Conservation (phyloP, 2,113 vertebrate genomes). For the Galemys pyrenaicus region DNA sequence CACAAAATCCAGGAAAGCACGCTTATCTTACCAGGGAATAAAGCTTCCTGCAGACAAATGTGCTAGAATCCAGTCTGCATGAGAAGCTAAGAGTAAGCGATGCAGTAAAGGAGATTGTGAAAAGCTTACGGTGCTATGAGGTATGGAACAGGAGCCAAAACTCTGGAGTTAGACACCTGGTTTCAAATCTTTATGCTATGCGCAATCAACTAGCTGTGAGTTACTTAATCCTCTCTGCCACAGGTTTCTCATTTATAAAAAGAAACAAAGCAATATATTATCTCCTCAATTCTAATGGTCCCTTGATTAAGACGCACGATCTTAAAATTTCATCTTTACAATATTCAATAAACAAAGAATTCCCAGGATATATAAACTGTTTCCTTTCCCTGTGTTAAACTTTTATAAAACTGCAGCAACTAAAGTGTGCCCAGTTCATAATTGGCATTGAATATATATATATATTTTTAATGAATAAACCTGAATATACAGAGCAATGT, state of each 20-base stretch:
- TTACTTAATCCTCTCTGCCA: background rate
- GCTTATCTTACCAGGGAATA: background rate
- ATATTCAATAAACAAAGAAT: conserved; percentile 6
- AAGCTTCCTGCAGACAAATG: background rate
- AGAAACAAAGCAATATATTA: background rate
- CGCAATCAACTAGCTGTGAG: background rate
- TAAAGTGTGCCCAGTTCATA: background rate
- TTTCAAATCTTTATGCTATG: background rate
- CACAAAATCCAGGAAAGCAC: conserved; percentile 8
- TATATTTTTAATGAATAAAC: background rate
- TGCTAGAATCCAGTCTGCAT: background rate
- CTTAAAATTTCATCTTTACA: background rate
- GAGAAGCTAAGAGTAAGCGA: background rate
- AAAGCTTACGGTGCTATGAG: background rate
- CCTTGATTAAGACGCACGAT: background rate
- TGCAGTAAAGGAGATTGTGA: background rate
- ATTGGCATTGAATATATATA: background rate
- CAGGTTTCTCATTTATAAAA: background rate
- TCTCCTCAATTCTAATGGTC: background rate
- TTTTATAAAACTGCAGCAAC: conserved; percentile 2
- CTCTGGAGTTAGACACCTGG: background rate
- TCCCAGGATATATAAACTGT: background rate
- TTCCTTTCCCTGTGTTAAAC: background rate
- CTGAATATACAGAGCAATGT: background rate
- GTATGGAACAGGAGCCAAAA: background rate